Evolutionary conservation across 2,888 invertebrate species (phyloP).

Genomic region (Busseola fusca): DNA sequence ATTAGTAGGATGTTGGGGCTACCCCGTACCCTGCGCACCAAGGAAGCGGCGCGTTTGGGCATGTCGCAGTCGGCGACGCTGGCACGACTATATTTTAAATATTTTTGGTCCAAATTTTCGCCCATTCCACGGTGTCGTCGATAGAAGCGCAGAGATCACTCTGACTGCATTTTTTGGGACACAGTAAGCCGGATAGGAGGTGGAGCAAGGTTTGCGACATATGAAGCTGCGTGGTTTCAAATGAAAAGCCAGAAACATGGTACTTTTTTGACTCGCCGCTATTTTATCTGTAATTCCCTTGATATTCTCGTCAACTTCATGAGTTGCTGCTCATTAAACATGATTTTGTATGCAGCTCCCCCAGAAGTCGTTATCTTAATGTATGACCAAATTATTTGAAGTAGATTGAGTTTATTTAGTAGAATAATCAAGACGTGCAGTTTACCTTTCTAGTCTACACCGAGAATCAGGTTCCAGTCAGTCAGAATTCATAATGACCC

Average conservation of each 20-base stretch:
- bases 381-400: conserved; percentile 23
- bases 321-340: not conserved
- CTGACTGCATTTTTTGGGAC: too few relatives aligned
- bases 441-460: conserved; percentile 21
- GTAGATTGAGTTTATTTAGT: conserved; percentile 37
- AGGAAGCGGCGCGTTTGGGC: too few relatives aligned
- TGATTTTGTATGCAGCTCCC: not conserved
- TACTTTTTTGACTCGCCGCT: not conserved
- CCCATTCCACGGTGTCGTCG: too few relatives aligned
- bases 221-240: not conserved
- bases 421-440: conserved; percentile 37
- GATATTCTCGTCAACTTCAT: not conserved
- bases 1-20: too few relatives aligned
- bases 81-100: too few relatives aligned
- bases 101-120: too few relatives aligned
- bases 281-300: not conserved
- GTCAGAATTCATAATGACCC: conserved; percentile 47
- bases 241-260: not conserved
- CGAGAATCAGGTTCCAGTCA: conserved; percentile 23
- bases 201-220: too few relatives aligned
- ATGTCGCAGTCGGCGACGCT: too few relatives aligned
- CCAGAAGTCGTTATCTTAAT: conserved; percentile 9
- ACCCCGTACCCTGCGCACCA: too few relatives aligned
- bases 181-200: too few relatives aligned
- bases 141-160: too few relatives aligned